Evolutionary conservation across 2,113 vertebrate species (phyloP), one percentile per base, ranked within the genome.

Genomic region (Struthidea cinerea): DNA sequence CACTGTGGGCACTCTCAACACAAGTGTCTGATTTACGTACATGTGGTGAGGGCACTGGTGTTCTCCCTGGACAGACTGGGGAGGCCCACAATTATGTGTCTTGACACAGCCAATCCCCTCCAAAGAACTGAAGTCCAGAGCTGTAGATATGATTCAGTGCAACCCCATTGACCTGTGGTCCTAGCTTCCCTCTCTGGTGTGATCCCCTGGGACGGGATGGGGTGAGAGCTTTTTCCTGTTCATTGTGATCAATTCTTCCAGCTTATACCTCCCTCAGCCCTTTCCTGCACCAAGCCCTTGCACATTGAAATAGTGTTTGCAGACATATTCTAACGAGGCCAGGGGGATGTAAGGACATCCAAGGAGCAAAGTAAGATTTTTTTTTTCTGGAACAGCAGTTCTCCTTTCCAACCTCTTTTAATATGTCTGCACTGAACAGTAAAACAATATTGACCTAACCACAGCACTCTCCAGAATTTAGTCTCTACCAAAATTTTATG

Each of bases 21-120:
- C 2, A 80, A 68, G 69, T 0, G 1, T 22, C 27, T 47, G 46
- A 49, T 20, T 52, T 19, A 10, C 4, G 1, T 1, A 1, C 0
- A 0, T 13, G 24, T 32, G 42, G 12, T n/a, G 28, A 67, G 49
- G 27, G 53, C 21, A 14, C 19, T 27, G 53, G 6, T 41, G 14
- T 0, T 79, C 49, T 23, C 69, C 55, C 41, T 4, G 1, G 16
- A 11, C 42, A 27, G 24, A 3, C 15, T 1, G 2, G 57, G 6
- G 33, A 57, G 18, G 24, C 32, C 37, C 39, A 55, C 42, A 67
- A 0, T 35, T 44, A 5, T 2, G 7, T 46, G 5, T 46, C 52
- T 41, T 73, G 63, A 19, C 30, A 13, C 8, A 20, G 52, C 17
- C 47, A 55, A 28, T 28, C 13, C 7, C 17, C 30, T 84, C 14